phyloP scores from a whole-genome alignment of 2,888 invertebrate species.

The Drosophila merina region DNA sequence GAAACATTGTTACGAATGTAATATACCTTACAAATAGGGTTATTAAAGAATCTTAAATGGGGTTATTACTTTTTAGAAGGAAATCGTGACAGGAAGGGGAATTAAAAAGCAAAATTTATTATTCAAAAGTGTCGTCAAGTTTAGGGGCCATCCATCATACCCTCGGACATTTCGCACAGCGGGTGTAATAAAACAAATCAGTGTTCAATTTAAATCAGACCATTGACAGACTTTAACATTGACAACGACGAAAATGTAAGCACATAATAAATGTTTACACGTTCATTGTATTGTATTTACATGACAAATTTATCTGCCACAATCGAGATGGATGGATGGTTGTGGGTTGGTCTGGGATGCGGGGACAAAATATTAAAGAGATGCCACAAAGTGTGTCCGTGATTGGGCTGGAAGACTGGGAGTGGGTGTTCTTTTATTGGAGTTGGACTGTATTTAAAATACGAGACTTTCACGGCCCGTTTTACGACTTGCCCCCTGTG shows the following conservation, averaged over 20 bases:
- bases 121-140: neutral
- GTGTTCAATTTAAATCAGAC: conserved; percentile 45
- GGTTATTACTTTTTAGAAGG: neutral
- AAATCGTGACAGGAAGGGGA: neutral
- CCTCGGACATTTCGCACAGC: neutral
- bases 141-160: neutral
- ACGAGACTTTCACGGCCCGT: conserved; percentile 33
- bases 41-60: neutral
- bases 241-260: conserved; percentile 24
- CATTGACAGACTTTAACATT: conserved; percentile 28
- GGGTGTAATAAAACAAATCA: conserved; percentile 33
- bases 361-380: conserved; percentile 3
- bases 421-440: conserved; percentile 4
- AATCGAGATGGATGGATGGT: conserved; percentile 4
- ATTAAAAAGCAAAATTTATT: neutral
- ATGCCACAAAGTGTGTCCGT: neutral
- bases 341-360: neutral
- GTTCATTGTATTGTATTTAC: conserved; percentile 45
- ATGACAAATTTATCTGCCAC: conserved; percentile 39
- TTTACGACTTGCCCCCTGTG: conserved; percentile 43
- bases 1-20: neutral
- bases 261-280: conserved; percentile 46
- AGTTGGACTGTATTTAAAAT: conserved; percentile 40
- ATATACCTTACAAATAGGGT: neutral
- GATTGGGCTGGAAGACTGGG: neutral